Evolutionary conservation across 2,113 vertebrate genomes (phyloP).

Genomic region (Rostratula benghalensis): DNA sequence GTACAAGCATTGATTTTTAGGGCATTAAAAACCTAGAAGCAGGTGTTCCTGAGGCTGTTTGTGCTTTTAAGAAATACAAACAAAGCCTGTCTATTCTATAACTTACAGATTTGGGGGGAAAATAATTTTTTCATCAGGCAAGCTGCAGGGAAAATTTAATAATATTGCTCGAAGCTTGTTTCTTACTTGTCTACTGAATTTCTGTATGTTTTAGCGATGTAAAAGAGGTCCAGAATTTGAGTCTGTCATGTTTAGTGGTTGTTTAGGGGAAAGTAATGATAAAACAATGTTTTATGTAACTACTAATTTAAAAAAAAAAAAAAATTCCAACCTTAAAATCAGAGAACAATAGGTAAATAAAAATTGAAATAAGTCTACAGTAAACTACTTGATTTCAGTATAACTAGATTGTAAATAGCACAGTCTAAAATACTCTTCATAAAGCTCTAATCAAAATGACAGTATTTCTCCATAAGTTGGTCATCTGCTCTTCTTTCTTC

Average conservation of each 20-base stretch:
- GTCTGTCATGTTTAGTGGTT: not conserved
- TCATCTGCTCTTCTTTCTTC: not conserved
- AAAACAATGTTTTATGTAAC: not conserved
- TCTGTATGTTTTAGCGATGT: not conserved
- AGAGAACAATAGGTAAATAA: not conserved
- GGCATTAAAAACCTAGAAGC: not conserved
- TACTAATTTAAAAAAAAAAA: not conserved
- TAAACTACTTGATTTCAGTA: not conserved
- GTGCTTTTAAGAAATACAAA: not conserved
- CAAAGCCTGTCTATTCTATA: not conserved
- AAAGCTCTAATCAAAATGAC: not conserved
- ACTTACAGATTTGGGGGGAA: not conserved
- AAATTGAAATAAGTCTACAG: not conserved
- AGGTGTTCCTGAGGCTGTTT: not conserved
- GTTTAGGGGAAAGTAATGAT: not conserved
- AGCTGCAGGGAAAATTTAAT: not conserved
- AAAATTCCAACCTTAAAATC: not conserved
- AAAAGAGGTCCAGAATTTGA: not conserved
- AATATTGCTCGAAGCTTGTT: not conserved
- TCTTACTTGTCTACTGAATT: not conserved
- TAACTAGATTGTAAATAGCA: not conserved
- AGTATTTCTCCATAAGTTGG: not conserved
- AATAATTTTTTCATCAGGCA: not conserved
- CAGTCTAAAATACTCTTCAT: not conserved
- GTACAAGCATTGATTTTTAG: not conserved